These are phyloP conservation scores for Monodelphis domestica DNA, from an alignment of 2,797 vertebrate genomes.

Conservation along the genomic window DNA sequence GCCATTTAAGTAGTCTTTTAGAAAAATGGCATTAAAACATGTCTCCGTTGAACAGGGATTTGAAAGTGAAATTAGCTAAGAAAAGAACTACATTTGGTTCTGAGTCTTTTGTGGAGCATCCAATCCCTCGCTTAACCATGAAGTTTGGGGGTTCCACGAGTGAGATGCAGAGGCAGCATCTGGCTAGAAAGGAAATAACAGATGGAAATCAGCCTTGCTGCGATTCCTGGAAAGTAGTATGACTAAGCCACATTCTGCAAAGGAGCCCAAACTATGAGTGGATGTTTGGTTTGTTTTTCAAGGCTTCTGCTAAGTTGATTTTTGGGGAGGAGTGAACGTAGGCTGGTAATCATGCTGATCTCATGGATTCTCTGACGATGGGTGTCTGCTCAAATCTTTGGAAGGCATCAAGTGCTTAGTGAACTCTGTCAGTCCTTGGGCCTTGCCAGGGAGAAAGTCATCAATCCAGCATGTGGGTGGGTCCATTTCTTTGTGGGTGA, in stretches of 20 bases:
- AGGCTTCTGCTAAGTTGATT: constrained; percentile 57
- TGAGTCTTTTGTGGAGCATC: background rate
- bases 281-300: constrained; percentile 59
- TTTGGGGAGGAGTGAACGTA: constrained; percentile 48
- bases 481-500: no score
- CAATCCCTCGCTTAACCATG: background rate
- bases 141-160: background rate
- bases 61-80: background rate
- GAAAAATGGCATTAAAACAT: background rate
- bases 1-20: background rate
- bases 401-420: background rate
- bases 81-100: background rate
- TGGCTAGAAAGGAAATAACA: background rate
- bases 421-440: background rate
- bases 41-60: background rate
- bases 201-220: constrained; percentile 15
- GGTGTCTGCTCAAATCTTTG: constrained; percentile 63
- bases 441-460: background rate
- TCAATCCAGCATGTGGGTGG: background rate
- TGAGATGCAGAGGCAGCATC: background rate
- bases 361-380: constrained; percentile 67
- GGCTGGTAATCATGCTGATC: constrained; percentile 49
- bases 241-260: constrained; percentile 52
- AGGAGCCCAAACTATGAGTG: constrained; percentile 74
- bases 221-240: constrained; percentile 72